phyloP scores from a whole-genome alignment of 2,888 invertebrate species.

The Perizoma flavofasciatum region DNA sequence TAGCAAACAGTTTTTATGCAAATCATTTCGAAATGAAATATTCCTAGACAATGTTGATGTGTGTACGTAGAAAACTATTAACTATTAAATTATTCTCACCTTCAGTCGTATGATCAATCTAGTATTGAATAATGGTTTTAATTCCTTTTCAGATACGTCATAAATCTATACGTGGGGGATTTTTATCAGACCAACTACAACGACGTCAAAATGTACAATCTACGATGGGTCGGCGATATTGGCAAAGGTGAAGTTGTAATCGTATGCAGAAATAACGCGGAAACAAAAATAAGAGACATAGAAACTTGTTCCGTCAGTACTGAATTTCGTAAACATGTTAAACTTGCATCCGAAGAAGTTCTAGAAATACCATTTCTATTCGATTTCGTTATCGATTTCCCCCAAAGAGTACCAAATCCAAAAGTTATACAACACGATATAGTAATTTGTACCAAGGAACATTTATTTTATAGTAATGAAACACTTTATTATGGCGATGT shows the following conservation, averaged over 20 bases:
- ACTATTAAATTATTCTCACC: too few species aligned
- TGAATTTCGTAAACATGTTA: background rate
- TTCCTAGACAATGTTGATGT: too few species aligned
- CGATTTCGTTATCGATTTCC: constrained; percentile 3
- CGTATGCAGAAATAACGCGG: background rate
- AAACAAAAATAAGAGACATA: background rate
- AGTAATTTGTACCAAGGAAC: background rate
- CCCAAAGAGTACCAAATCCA: background rate
- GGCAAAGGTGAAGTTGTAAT: background rate
- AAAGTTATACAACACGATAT: background rate
- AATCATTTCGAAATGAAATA: too few species aligned
- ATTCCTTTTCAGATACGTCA: constrained; percentile 15
- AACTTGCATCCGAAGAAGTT: constrained; percentile 5
- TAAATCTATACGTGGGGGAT: constrained; percentile 8
- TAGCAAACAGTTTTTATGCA: too few species aligned
- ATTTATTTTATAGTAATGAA: too few species aligned
- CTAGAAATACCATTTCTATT: background rate
- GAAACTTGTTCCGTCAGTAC: background rate
- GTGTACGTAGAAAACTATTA: too few species aligned
- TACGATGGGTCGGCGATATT: constrained; percentile 8
- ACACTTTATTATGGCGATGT: too few species aligned
- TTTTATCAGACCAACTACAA: constrained; percentile 18
- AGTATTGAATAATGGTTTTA: background rate
- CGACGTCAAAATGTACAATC: background rate
- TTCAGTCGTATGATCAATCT: too few species aligned